Evolutionary conservation across 2,113 vertebrate genomes (phyloP).

Genomic region (Notarius quadriscutis): DNA sequence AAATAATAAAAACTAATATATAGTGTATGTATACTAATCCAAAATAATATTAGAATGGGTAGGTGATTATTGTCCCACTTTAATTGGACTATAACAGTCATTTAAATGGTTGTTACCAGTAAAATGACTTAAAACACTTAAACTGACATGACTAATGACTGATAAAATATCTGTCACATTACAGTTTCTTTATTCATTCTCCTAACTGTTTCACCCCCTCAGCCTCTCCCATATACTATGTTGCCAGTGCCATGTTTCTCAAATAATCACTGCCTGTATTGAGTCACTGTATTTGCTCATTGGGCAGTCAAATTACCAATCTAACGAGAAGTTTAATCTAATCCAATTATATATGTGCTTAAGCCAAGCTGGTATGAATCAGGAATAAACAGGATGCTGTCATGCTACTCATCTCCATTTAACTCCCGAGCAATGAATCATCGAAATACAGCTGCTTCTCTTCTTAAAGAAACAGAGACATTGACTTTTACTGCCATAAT

Average conservation of each 20-base stretch:
- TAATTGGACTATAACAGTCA: not conserved
- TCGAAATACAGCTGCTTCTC: not conserved
- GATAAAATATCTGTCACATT: slow-evolving; percentile 31
- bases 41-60: no score
- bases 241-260: not conserved
- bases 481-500: not conserved
- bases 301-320: not conserved
- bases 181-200: not conserved
- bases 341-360: slow-evolving; percentile 57
- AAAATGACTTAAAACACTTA: slow-evolving; percentile 13
- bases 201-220: not conserved
- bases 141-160: not conserved
- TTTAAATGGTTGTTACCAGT: not conserved
- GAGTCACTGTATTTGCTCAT: not conserved
- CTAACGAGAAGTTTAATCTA: slow-evolving; percentile 24
- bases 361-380: slow-evolving; percentile 46
- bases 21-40: no score
- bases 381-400: slow-evolving; percentile 35
- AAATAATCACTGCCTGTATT: not conserved
- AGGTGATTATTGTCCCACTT: not conserved
- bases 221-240: not conserved
- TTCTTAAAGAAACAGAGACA: slow-evolving; percentile 2
- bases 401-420: slow-evolving; percentile 10
- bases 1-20: no score
- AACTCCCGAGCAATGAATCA: slow-evolving; percentile 20